These are phyloP conservation scores for Scaeva pyrastri DNA, from an alignment of 2,888 invertebrate genomes.

Conservation along the genomic window DNA sequence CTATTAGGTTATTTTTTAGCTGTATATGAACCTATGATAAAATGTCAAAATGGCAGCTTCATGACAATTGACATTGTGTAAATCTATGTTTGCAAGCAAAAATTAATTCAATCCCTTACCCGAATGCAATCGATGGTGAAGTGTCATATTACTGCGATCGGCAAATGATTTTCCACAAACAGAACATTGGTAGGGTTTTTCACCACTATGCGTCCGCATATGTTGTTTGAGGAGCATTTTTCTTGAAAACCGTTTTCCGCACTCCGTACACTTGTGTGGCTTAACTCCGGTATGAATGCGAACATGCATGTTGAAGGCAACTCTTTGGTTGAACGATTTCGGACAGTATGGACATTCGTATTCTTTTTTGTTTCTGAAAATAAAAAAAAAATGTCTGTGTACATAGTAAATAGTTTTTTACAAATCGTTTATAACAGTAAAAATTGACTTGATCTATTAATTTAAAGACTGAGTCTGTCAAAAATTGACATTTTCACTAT, in stretches of 20 bases:
- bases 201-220: slow-evolving; percentile 91
- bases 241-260: slow-evolving; percentile 92
- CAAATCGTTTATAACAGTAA: too few relatives aligned
- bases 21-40: too few relatives aligned
- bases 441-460: too few relatives aligned
- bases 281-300: slow-evolving; percentile 92
- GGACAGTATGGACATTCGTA: slow-evolving; percentile 92
- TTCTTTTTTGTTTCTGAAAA: slow-evolving; percentile 89
- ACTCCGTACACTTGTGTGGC: slow-evolving; percentile 90
- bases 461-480: too few relatives aligned
- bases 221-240: slow-evolving; percentile 94
- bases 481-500: too few relatives aligned
- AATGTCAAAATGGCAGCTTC: too few relatives aligned
- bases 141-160: slow-evolving; percentile 93
- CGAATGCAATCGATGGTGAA: slow-evolving; percentile 91
- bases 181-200: slow-evolving; percentile 91
- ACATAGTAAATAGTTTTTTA: too few relatives aligned
- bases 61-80: too few relatives aligned
- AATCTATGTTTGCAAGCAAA: too few relatives aligned
- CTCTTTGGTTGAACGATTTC: slow-evolving; percentile 93
- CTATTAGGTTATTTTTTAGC: too few relatives aligned
- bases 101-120: slow-evolving; percentile 82
- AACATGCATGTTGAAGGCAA: slow-evolving; percentile 94
- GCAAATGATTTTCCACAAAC: slow-evolving; percentile 93
- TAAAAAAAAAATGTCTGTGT: slow-evolving; percentile 75